These are phyloP conservation scores for Phasia obesa DNA, from an alignment of 2,888 invertebrate genomes.

Conservation along the genomic window DNA sequence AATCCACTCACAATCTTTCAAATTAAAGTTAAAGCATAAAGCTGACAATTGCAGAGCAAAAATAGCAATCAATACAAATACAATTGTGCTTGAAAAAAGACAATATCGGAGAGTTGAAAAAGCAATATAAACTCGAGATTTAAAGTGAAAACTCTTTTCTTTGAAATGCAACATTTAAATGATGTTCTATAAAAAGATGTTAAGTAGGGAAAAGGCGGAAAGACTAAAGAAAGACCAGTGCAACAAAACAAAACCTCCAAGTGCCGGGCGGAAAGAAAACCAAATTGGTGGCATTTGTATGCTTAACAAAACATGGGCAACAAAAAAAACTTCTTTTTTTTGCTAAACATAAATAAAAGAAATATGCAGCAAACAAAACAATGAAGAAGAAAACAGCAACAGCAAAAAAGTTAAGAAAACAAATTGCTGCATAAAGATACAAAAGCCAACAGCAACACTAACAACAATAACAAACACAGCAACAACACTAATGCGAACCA, in stretches of 20 bases:
- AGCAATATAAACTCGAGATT: neutral
- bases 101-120: too few species aligned
- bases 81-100: neutral
- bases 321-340: conserved; percentile 34
- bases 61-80: neutral
- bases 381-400: neutral
- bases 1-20: conserved; percentile 7
- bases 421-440: conserved; percentile 33
- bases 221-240: conserved; percentile 12
- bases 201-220: conserved; percentile 6
- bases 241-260: conserved; percentile 53
- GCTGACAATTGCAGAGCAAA: neutral
- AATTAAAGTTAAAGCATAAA: neutral
- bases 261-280: conserved; percentile 55
- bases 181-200: neutral
- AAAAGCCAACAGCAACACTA: conserved; percentile 8
- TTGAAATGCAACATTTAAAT: conserved; percentile 6
- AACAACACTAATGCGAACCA: conserved; percentile 28
- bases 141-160: neutral
- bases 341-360: conserved; percentile 12
- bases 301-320: conserved; percentile 36
- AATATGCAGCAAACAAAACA: conserved; percentile 9
- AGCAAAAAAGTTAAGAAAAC: conserved; percentile 14
- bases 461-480: neutral
- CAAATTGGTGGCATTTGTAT: conserved; percentile 66